These are phyloP conservation scores for Patella depressa DNA, from an alignment of 2,888 invertebrate species.

Conservation along the genomic window DNA sequence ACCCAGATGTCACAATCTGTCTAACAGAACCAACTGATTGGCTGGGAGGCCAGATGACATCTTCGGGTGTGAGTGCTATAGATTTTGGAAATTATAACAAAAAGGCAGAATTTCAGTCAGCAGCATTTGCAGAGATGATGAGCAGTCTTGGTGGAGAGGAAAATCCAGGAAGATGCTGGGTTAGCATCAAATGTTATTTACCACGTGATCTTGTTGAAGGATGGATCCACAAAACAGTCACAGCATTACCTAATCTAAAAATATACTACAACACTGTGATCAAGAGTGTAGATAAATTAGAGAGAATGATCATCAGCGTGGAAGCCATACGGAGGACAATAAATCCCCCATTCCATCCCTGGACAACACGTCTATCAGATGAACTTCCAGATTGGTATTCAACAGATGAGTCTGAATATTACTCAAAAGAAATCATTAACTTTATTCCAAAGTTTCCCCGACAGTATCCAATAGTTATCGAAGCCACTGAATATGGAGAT, in stretches of 20 bases:
- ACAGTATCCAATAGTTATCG: slow-evolving; percentile 25
- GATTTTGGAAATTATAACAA: slow-evolving; percentile 33
- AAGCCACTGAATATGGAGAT: slow-evolving; percentile 35
- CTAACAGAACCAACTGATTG: slow-evolving; percentile 41
- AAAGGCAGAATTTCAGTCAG: slow-evolving; percentile 25
- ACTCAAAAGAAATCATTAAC: slow-evolving; percentile 23
- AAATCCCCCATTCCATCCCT: slow-evolving; percentile 15
- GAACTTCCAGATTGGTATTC: slow-evolving; percentile 35
- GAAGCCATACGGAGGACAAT: slow-evolving; percentile 26
- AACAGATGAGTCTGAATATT: slow-evolving; percentile 22
- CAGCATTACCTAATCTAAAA: slow-evolving; percentile 24
- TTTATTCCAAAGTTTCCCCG: background rate
- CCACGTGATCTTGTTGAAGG: slow-evolving; percentile 30
- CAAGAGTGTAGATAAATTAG: slow-evolving; percentile 17
- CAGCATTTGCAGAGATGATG: slow-evolving; percentile 33
- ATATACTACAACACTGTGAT: slow-evolving; percentile 38
- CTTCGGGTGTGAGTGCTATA: slow-evolving; percentile 35
- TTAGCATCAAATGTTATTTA: slow-evolving; percentile 33
- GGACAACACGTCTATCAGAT: slow-evolving; percentile 24
- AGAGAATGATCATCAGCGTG: slow-evolving; percentile 18
- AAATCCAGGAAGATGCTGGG: slow-evolving; percentile 39
- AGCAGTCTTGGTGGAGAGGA: slow-evolving; percentile 24
- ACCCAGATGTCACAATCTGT: slow-evolving; percentile 21
- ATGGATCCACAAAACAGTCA: slow-evolving; percentile 26
- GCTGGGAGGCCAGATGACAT: slow-evolving; percentile 39